A percentile compares a stretch with the other conserved stretches of the same genome.
These are phyloP conservation scores for Agrotis clavis DNA, from an alignment of 2,888 invertebrate genomes.

Conservation along the genomic window DNA sequence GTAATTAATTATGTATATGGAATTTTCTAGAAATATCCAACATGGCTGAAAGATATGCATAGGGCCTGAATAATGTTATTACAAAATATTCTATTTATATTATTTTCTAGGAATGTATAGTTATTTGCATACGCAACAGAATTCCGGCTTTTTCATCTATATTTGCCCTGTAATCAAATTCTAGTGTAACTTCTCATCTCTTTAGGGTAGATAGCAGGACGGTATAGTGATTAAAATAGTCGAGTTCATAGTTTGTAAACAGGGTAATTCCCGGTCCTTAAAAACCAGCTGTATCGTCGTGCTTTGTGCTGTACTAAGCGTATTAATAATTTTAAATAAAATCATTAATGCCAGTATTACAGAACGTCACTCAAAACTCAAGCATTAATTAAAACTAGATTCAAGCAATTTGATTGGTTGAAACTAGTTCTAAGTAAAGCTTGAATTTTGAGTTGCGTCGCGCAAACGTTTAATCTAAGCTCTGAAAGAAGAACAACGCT, in stretches of 20 bases:
- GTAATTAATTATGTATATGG: slow-evolving; percentile 29
- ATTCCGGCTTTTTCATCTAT: slow-evolving; percentile 56
- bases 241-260: slow-evolving; percentile 39
- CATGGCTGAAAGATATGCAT: slow-evolving; percentile 35
- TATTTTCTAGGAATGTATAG: slow-evolving; percentile 16
- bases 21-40: slow-evolving; percentile 48
- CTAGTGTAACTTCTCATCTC: slow-evolving; percentile 40
- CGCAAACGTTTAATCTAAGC: no score
- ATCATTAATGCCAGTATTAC: no score
- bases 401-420: no score
- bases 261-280: slow-evolving; percentile 36
- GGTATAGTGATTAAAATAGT: slow-evolving; percentile 32
- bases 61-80: slow-evolving; percentile 19
- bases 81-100: slow-evolving; percentile 13
- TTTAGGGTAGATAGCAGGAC: slow-evolving; percentile 30
- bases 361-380: no score
- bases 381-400: no score
- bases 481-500: not conserved
- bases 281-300: slow-evolving; percentile 22
- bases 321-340: not conserved
- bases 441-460: no score
- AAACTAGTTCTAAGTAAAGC: no score
- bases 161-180: slow-evolving; percentile 51
- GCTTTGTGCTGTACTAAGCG: slow-evolving; percentile 30
- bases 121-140: slow-evolving; percentile 49